Evolutionary conservation across 2,888 invertebrate species (phyloP).

Genomic region (Limenitis camilla): DNA sequence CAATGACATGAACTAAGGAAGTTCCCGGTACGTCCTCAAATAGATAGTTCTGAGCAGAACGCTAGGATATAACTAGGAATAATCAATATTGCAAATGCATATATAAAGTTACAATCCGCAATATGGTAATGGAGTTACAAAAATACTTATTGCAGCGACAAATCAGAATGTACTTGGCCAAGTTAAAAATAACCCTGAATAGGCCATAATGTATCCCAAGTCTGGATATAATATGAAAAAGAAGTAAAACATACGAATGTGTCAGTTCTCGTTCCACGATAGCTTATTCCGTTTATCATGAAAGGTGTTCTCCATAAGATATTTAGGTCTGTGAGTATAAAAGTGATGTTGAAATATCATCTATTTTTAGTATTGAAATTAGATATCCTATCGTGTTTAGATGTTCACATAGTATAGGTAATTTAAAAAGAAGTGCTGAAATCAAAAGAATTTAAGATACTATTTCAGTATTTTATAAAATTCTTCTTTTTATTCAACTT

Average conservation of each 20-base stretch:
- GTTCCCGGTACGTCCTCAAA: constrained; percentile 21
- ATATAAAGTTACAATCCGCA: constrained; percentile 21
- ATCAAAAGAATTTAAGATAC: too few species aligned
- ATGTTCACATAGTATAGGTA: too few species aligned
- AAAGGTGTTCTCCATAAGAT: constrained; percentile 34
- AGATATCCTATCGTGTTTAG: too few species aligned
- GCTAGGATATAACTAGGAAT: constrained; percentile 17
- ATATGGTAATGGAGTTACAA: not conserved
- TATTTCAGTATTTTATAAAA: too few species aligned
- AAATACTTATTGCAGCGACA: not conserved
- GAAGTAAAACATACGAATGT: constrained; percentile 50
- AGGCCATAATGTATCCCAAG: constrained; percentile 34
- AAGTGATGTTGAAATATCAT: too few species aligned
- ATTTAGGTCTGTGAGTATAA: not conserved
- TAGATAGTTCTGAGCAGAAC: constrained; percentile 18
- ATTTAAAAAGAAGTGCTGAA: too few species aligned
- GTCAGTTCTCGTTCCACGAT: constrained; percentile 23
- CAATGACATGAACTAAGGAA: constrained; percentile 17
- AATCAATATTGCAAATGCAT: constrained; percentile 23
- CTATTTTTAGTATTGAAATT: too few species aligned
- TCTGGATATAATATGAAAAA: constrained; percentile 32
- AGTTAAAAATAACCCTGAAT: constrained; percentile 49
- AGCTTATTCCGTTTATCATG: constrained; percentile 12
- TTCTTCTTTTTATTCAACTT: too few species aligned
- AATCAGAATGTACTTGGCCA: constrained; percentile 8